phyloP scores from a whole-genome alignment of 2,797 vertebrate species.

The Crocodylus rhombifer region DNA sequence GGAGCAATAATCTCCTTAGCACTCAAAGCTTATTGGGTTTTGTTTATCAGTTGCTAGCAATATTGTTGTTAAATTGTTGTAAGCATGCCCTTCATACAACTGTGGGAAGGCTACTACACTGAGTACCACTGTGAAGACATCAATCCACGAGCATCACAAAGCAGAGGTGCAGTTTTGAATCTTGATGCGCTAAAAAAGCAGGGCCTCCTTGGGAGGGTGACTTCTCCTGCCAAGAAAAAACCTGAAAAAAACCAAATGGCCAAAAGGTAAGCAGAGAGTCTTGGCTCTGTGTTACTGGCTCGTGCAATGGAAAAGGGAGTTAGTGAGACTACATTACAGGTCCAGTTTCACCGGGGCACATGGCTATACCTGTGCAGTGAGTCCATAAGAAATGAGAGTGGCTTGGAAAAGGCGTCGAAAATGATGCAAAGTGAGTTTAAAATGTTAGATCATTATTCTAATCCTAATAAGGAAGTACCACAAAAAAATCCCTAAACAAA shows the following conservation, averaged over 20 bases:
- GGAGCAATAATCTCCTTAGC: neutral
- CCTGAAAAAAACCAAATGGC: neutral
- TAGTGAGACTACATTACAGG: rapidly evolving
- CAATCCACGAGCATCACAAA: neutral
- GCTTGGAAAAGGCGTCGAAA: neutral
- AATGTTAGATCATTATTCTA: too few species aligned
- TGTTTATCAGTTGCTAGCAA: neutral
- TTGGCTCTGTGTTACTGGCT: neutral
- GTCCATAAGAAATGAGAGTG: neutral
- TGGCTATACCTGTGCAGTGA: rapidly evolving
- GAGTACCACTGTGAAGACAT: neutral
- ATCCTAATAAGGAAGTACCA: too few species aligned
- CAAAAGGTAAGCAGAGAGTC: neutral
- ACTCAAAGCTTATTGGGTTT: neutral
- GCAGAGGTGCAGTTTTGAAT: neutral
- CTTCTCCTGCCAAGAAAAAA: neutral
- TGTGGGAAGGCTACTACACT: neutral
- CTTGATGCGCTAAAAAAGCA: neutral
- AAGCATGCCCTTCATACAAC: neutral
- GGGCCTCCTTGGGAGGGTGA: neutral
- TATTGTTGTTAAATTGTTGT: neutral
- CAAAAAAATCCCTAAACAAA: too few species aligned
- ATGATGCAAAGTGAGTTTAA: too few species aligned
- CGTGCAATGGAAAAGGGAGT: neutral
- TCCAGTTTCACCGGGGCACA: neutral